Evolutionary conservation across 35 echinoderm and acorn worm species (phyloP), one percentile per base, ranked within the genome.

Genomic region (Ophioderma brevispina): DNA sequence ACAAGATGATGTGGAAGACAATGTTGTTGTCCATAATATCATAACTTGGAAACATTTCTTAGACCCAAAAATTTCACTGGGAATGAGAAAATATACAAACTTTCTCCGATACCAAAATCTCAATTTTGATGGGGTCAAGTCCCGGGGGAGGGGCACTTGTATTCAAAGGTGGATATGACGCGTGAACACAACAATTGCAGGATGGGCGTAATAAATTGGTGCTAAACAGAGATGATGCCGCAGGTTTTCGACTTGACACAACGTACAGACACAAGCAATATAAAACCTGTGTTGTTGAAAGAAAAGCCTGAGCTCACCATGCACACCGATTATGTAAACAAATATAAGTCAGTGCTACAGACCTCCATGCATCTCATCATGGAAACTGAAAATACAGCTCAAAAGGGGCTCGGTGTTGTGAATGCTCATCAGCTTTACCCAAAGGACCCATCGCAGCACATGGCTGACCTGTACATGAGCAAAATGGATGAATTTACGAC

Each of bases 231-330:
- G 40, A 81, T 87, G 83, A 92, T 88, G 90, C 84, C 36, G 90
- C 84, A 50, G 70, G 83, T 4, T 87, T 55, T 55, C 23, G 42
- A 5, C 76, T 87, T 78, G 83, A 87, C 40, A 92, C 90, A 55
- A 92, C 83, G 8, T 92, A 63, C 38, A 92, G 84, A 1, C 81
- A 92, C 33, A 87, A 92, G 31, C 83, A 92, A 39, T 87, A 92
- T 38, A 0, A 77, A 52, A 78, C 18, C n/a, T 79, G 10, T 92
- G 1, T 40, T 32, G 33, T 30, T 77, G 42, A 87, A 49, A 35
- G 84, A 87, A 18, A 32, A 88, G 28, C 36, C 90, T 34, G 83
- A 87, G 37, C 75, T 87, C 0, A 92, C 90, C 18, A 92, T 38
- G 2, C 35, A 33, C 32, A 92, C 90, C 13, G 83, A 92, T 39